phyloP scores from a whole-genome alignment of 2,113 vertebrate species.

The Megalops atlanticus region DNA sequence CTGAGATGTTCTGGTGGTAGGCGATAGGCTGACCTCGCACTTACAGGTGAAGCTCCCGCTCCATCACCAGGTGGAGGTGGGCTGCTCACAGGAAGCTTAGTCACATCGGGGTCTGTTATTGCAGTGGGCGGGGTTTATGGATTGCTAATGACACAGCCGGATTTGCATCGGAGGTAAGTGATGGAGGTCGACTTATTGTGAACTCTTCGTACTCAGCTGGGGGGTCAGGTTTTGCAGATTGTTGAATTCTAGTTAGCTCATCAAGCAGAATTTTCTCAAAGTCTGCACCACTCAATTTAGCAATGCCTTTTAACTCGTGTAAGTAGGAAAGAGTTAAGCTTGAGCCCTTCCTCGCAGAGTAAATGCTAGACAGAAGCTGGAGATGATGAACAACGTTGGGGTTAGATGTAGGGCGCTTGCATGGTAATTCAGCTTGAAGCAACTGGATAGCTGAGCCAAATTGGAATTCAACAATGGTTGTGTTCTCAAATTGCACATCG shows the following conservation, averaged over 20 bases:
- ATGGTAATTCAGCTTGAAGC: background rate
- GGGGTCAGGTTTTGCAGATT: background rate
- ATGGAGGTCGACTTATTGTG: background rate
- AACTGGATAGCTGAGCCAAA: conserved; percentile 1
- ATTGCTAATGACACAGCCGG: background rate
- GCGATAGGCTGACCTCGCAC: background rate
- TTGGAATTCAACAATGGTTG: conserved; percentile 17
- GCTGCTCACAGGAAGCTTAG: background rate
- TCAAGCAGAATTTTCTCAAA: background rate
- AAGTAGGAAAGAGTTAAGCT: background rate
- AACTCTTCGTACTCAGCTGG: background rate
- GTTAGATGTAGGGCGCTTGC: background rate
- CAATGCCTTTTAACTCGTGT: background rate
- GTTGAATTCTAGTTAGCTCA: conserved; percentile 1
- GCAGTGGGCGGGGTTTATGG: background rate
- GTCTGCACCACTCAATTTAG: conserved; percentile 17
- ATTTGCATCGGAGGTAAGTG: background rate
- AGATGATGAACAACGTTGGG: background rate
- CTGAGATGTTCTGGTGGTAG: conserved; percentile 11
- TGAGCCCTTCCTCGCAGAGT: background rate
- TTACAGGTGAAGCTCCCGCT: background rate
- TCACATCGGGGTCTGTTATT: background rate
- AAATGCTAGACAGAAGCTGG: background rate
- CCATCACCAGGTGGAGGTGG: background rate
- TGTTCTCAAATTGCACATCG: conserved; percentile 4